Evolutionary conservation across 1,140 invertebrate genomes (phyloP), one percentile per base, ranked within the genome.

Genomic region (Drosophila hydei): DNA sequence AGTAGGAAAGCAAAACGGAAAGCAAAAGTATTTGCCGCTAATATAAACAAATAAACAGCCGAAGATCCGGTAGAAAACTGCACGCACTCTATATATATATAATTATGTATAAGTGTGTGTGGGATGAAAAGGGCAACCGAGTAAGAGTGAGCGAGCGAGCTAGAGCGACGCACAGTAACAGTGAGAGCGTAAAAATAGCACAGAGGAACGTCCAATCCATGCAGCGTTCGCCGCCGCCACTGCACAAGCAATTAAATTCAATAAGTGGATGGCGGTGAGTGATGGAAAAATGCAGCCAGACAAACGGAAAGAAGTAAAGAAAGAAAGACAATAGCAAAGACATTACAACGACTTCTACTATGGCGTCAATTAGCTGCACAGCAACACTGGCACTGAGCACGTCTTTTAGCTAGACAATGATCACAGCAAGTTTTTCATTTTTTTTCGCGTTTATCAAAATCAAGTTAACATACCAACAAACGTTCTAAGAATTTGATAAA

Each of bases 21-120:
- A 88, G 78, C 78, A 83, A 88, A 89, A 88, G 78, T 88, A 87
- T 87, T 77, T 64, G 70, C 75, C 59, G 69, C 63, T 84, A 83
- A 88, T 83, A 83, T 88, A 87, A 87, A 88, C 83, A 88, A 87
- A 87, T 83, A 88, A 88, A 69, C 64, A 79, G 72, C 75, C 68
- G 73, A 58, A 88, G 78, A 88, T 87, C 81, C 77, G 78, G 67
- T 77, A 77, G 67, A 62, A 74, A 69, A 61, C 30, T 56, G 56
- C 58, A 61, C 51, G 56, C 23, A 55, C 42, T 36, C 11, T 51
- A 2, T 54, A n/a, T 59, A 36, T 38, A 18, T 48, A 43, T 33
- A 25, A 14, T 14, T 36, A 19, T 27, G n/a, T 27, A n/a, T 45
- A 16, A 18, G 42, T 50, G 21, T 27, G 45, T 23, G 45, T 48